Evolutionary conservation across 2,888 invertebrate genomes (phyloP).

Genomic region (Actias luna): DNA sequence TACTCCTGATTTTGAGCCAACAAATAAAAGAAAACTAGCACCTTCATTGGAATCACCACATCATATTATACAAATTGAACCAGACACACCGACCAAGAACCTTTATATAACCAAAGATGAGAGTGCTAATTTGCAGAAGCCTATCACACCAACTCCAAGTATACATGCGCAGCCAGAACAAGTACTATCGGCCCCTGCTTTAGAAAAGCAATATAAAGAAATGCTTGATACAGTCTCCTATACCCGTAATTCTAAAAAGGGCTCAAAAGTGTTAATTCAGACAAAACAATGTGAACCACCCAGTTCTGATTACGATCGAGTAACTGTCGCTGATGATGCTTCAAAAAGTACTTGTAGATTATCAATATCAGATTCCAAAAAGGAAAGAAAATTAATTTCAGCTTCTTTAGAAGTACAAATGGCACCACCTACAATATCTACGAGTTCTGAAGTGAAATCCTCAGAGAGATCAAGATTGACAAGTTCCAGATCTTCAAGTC

Average conservation of each 20-base stretch:
- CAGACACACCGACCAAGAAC: constrained; percentile 54
- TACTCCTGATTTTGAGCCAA: constrained; percentile 50
- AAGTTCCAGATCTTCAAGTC: constrained; percentile 21
- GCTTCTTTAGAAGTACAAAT: constrained; percentile 27
- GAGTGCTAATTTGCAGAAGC: constrained; percentile 58
- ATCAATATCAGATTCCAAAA: constrained; percentile 2
- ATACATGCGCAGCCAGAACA: constrained; percentile 50
- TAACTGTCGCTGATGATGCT: background rate
- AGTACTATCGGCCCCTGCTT: constrained; percentile 63
- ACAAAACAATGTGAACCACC: background rate
- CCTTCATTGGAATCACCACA: constrained; percentile 49
- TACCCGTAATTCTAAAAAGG: constrained; percentile 4
- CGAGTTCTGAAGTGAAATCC: constrained; percentile 30
- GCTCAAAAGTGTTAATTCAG: constrained; percentile 3
- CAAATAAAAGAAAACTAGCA: constrained; percentile 42
- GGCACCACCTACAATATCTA: constrained; percentile 42
- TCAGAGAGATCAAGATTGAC: constrained; percentile 14
- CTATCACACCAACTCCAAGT: constrained; percentile 63
- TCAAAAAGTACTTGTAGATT: background rate
- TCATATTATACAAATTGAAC: constrained; percentile 64
- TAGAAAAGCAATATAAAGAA: constrained; percentile 53
- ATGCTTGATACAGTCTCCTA: constrained; percentile 31
- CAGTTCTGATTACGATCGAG: background rate
- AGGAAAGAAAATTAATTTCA: constrained; percentile 16
- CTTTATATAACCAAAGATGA: constrained; percentile 64